Conservation (phyloP, 2,113 vertebrate species). For the Pterophyllum scalare region DNA sequence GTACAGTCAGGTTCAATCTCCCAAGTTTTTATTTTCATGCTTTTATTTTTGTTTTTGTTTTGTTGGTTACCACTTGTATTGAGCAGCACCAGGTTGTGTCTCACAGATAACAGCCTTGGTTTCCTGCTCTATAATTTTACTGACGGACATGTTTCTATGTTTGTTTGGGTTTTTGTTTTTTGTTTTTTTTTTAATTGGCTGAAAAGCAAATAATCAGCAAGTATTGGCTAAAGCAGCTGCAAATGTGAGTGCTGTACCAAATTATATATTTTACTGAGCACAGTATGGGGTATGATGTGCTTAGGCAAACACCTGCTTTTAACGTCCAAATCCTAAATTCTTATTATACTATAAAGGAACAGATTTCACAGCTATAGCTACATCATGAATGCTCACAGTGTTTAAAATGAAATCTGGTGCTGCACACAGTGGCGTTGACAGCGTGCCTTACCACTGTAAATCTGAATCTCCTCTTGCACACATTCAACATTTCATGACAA, state of each 20-base stretch:
- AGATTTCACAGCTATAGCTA: slow-evolving; percentile 13
- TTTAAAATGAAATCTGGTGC: slow-evolving; percentile 15
- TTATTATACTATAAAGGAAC: slow-evolving; percentile 9
- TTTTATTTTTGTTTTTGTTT: background rate
- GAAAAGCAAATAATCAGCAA: slow-evolving; percentile 13
- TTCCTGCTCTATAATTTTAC: background rate
- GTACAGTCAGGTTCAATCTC: background rate
- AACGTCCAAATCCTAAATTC: slow-evolving; percentile 24
- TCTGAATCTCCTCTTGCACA: slow-evolving; percentile 15
- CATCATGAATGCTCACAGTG: slow-evolving; percentile 11
- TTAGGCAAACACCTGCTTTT: slow-evolving; percentile 17
- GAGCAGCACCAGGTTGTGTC: slow-evolving; percentile 9
- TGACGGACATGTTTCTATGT: background rate
- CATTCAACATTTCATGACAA: slow-evolving; percentile 51
- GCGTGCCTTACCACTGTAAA: slow-evolving; percentile 17
- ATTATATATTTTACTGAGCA: background rate
- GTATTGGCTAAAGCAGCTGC: background rate
- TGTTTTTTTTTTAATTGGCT: slow-evolving; percentile 6
- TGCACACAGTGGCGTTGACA: background rate
- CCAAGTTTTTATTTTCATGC: background rate
- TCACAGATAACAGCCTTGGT: slow-evolving; percentile 19
- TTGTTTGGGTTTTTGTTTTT: background rate
- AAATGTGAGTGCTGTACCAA: background rate
- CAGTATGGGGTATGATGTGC: background rate
- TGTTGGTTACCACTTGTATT: background rate